A percentile compares a stretch with the other conserved stretches of the same genome.
These are phyloP conservation scores for Lepidurus arcticus DNA, from an alignment of 1,140 invertebrate genomes.

Conservation along the genomic window DNA sequence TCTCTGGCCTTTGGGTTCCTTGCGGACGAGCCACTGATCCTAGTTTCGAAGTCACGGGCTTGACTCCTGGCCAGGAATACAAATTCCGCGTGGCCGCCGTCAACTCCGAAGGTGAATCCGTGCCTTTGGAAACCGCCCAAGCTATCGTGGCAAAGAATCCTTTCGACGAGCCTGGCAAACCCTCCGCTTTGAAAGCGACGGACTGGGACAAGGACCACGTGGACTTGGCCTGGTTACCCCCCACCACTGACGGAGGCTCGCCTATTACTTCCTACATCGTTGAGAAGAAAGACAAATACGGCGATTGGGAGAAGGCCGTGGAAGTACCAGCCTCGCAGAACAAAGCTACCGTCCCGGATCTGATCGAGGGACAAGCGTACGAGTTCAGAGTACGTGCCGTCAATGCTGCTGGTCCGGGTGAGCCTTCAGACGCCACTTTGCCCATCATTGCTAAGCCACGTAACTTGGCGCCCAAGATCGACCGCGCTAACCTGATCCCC, in stretches of 20 bases:
- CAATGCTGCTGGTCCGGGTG: slow-evolving; percentile 88
- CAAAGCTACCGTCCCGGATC: slow-evolving; percentile 76
- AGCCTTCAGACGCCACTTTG: slow-evolving; percentile 78
- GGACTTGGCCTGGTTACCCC: slow-evolving; percentile 78
- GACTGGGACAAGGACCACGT: slow-evolving; percentile 97
- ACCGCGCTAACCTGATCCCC: slow-evolving; percentile 76
- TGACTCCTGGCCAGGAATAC: slow-evolving; percentile 86
- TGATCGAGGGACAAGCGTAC: slow-evolving; percentile 84
- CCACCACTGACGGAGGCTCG: slow-evolving; percentile 72
- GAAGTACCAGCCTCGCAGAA: slow-evolving; percentile 73
- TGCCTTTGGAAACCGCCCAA: slow-evolving; percentile 78
- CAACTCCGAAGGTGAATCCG: slow-evolving; percentile 92
- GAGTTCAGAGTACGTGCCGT: slow-evolving; percentile 86
- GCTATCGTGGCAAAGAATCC: slow-evolving; percentile 93
- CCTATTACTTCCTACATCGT: slow-evolving; percentile 80
- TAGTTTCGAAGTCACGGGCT: slow-evolving; percentile 71
- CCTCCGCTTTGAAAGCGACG: slow-evolving; percentile 78
- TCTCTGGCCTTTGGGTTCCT: slow-evolving; percentile 90
- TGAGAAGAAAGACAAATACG: slow-evolving; percentile 90
- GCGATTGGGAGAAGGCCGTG: slow-evolving; percentile 86
- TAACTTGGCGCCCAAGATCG: slow-evolving; percentile 78
- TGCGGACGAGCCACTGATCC: slow-evolving; percentile 76
- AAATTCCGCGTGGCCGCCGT: slow-evolving; percentile 92
- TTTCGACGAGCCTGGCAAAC: slow-evolving; percentile 89
- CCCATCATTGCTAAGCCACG: slow-evolving; percentile 84